Conservation (phyloP, 2,113 vertebrate species). For the Hylia prasina region DNA sequence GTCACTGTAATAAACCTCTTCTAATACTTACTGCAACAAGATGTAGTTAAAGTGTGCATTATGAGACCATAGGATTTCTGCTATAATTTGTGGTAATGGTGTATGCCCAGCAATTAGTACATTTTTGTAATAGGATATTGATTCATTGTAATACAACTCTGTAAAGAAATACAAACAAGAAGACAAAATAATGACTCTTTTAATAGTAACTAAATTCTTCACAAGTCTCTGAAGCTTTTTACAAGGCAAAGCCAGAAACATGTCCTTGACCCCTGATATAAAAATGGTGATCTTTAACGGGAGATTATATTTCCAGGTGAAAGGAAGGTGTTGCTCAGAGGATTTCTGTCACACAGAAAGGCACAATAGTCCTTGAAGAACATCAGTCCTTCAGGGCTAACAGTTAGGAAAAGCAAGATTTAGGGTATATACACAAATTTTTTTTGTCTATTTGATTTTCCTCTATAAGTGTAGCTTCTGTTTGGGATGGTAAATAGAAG, state of each 20-base stretch:
- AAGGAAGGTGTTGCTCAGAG: not conserved
- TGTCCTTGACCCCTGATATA: not conserved
- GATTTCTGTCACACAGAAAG: not conserved
- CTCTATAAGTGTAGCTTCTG: not conserved
- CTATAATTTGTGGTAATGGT: not conserved
- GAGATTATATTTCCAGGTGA: not conserved
- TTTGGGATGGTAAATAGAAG: not conserved
- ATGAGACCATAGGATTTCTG: not conserved
- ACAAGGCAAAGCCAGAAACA: not conserved
- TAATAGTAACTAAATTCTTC: not conserved
- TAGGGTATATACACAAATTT: not conserved
- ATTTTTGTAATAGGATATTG: not conserved
- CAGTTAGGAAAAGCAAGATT: not conserved
- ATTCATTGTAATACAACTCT: not conserved
- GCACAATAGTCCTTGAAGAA: not conserved
- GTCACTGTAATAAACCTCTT: not conserved
- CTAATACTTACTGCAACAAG: not conserved
- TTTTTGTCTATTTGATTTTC: not conserved
- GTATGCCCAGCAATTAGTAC: not conserved
- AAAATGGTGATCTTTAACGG: not conserved
- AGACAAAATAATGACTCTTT: not conserved
- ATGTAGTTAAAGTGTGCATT: not conserved
- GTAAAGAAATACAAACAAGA: not conserved
- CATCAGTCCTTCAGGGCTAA: not conserved
- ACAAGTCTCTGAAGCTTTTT: not conserved